Base-by-base conservation (phyloP, 2,797 vertebrate genomes). In the Enteromius fasciolatus region DNA sequence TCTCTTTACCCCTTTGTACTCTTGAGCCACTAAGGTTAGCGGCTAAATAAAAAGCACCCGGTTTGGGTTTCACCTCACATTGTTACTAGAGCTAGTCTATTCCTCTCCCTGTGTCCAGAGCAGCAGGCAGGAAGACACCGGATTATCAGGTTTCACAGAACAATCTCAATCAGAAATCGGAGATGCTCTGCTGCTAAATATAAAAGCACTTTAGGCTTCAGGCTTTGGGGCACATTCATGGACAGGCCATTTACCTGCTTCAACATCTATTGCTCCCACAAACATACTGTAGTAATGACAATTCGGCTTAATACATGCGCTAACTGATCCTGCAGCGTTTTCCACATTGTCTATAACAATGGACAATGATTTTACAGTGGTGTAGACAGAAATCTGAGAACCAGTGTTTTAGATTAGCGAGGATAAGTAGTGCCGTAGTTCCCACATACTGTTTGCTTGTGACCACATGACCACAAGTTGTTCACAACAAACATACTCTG, bases 21-120 rank as follows among this genome's bases (percentile, higher is more conserved):
- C 46, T 84, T 74, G 87, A 86, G 44, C 86, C 50, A 84, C 82
- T 79, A 82, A 70, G 66, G 87, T 87, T 82, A 87, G 87, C n/a
- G 76, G 80, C 81, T 83, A 80, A 83, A 83, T 81, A 80, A 87
- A 84, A 80, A 76, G 76, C 59, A 76, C 64, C 64, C 66, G 41
- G 87, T 78, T 93, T 90, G 64, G 74, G 86, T 92, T 94, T 90
- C 92, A 86, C 23, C 87, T 52, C 81, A 15, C 73, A 85, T 91
- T 87, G 80, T 90, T 92, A 92, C 90, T 88, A 92, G 90, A 91
- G 86, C 89, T 87, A 87, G 90, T 93, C 92, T 85, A 90, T 89
- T 90, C 41, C 77, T 86, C 73, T 90, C 68, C 73, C 87, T 84
- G 44, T 67, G 66, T 86, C 83, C 73, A 90, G 85, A 78, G 88